phyloP scores from a whole-genome alignment of 2,888 invertebrate species.

The Andrena minutula region DNA sequence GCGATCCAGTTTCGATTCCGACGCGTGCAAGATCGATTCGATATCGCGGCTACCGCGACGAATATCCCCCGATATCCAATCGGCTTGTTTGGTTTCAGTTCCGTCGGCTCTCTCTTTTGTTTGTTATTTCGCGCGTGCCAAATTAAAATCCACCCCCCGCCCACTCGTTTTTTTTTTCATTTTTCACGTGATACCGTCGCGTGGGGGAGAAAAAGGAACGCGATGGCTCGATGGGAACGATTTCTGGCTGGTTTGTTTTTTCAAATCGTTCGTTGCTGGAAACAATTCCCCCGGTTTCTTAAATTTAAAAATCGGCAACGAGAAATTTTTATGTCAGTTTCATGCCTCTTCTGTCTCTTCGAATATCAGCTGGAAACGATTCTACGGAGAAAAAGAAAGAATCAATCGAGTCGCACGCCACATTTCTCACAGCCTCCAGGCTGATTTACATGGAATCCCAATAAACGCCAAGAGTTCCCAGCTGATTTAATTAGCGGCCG shows the following conservation, averaged over 20 bases:
- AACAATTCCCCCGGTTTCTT: background rate
- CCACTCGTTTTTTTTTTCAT: slow-evolving; percentile 50
- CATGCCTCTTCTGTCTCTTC: too few species aligned
- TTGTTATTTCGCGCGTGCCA: slow-evolving; percentile 76
- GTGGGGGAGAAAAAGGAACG: too few species aligned
- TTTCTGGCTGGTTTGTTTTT: slow-evolving; percentile 19
- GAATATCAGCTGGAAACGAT: too few species aligned
- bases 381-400: background rate
- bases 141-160: slow-evolving; percentile 67
- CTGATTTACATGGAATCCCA: slow-evolving; percentile 79
- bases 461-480: slow-evolving; percentile 78
- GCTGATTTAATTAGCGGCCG: slow-evolving; percentile 78
- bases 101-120: slow-evolving; percentile 74
- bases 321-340: background rate
- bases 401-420: slow-evolving; percentile 30
- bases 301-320: background rate
- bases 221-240: slow-evolving; percentile 14
- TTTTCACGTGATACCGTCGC: slow-evolving; percentile 28
- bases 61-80: slow-evolving; percentile 72
- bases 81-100: slow-evolving; percentile 78
- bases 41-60: slow-evolving; percentile 52
- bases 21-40: slow-evolving; percentile 63
- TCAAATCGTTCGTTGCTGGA: slow-evolving; percentile 20
- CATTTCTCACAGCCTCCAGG: background rate
- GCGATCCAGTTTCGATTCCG: slow-evolving; percentile 72